Base-by-base conservation (phyloP, 2,888 invertebrate genomes). In the Drosophila lacicola region DNA sequence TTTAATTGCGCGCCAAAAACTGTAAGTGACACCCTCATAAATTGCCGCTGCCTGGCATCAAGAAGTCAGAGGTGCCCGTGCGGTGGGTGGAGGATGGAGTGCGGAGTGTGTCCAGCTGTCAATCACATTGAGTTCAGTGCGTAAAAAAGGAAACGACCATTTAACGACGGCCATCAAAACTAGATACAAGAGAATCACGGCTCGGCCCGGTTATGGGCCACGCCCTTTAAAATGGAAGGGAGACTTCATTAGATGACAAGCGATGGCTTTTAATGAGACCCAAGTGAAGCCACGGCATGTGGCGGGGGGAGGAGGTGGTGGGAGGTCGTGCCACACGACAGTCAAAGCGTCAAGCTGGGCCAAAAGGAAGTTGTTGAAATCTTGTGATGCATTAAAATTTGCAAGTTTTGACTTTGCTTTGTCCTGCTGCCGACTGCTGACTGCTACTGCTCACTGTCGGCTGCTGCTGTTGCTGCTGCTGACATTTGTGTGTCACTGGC, bases 401-500 rank as follows among this genome's bases (percentile, higher is more conserved):
- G 83, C 82, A 72, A 89, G 78, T 89, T 83, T 84, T 87, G 89
- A 83, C 89, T 89, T 87, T 63, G 70, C 79, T 76, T 82, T 81
- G 86, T 75, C 33, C 29, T 50, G 62, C 46, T 45, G 57, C n/a
- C 45, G 50, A 37, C 50, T 47, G 70, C 36, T 33, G 57, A 11
- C 37, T 34, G 39, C 37, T 41, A 78, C 37, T 50, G 45, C 47
- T 81, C 88, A 89, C 89, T 47, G 70, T 39, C 29, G 57, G 14
- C 37, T 34, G 39, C 37, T 41, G 33, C 21, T 34, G 44, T 53
- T 64, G 42, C 76, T 74, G 76, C 34, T 50, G 45, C 47, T 81
- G 89, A 89, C 89, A 78, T 88, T 89, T 84, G 80, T 84, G 78
- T 84, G 84, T 85, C 88, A 89, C 65, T 82, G 84, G 88, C 84